Conservation (phyloP, 2,888 invertebrate genomes). For the Tinea semifulvella region DNA sequence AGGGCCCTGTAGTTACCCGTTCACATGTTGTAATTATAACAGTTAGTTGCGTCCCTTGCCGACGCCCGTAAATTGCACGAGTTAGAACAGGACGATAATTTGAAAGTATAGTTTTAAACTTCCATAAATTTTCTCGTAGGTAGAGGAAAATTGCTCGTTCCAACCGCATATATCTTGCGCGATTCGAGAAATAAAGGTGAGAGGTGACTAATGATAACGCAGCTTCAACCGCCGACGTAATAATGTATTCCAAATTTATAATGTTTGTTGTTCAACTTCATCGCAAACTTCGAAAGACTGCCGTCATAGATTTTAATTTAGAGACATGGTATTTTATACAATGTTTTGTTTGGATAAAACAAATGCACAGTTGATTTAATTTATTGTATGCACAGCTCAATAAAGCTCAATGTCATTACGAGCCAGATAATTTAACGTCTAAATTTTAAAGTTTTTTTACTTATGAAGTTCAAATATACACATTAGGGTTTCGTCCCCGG, state of each 20-base stretch:
- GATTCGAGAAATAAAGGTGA: conserved; percentile 19
- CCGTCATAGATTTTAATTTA: conserved; percentile 8
- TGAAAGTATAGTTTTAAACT: conserved; percentile 22
- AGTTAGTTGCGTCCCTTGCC: conserved; percentile 14
- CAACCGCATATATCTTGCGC: conserved; percentile 19
- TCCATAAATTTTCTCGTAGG: conserved; percentile 18
- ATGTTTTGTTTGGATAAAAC: too few species aligned
- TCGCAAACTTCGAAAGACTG: conserved; percentile 6
- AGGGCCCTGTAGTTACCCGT: conserved; percentile 14
- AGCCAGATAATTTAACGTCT: too few species aligned
- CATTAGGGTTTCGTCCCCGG: too few species aligned
- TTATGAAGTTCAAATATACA: too few species aligned
- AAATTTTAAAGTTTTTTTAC: too few species aligned
- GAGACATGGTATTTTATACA: too few species aligned
- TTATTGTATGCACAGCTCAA: too few species aligned
- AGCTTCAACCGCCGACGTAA: conserved; percentile 15
- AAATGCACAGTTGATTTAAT: too few species aligned
- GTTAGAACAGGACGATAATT: conserved; percentile 18
- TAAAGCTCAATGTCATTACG: too few species aligned
- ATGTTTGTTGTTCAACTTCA: conserved; percentile 15
- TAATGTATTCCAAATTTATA: conserved; percentile 17
- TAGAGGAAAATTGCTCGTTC: conserved; percentile 18
- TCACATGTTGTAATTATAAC: conserved; percentile 17
- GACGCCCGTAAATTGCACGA: conserved; percentile 18
- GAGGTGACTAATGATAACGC: conserved; percentile 18